These are phyloP conservation scores for Sitophilus oryzae DNA, from an alignment of 1,140 invertebrate genomes.

Conservation along the genomic window DNA sequence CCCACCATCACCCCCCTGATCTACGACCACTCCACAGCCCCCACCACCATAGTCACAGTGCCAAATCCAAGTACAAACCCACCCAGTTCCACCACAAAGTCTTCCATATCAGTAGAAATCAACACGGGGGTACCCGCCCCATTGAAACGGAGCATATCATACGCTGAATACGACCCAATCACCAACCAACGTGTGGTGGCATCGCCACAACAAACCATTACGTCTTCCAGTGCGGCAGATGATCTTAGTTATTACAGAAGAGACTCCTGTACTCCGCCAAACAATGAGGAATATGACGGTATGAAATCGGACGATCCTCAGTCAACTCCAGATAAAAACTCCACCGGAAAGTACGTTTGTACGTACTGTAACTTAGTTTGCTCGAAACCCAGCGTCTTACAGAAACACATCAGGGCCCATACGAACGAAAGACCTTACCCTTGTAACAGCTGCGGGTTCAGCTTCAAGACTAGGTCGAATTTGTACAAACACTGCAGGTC, in stretches of 20 bases:
- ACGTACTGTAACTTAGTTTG: constrained; percentile 81
- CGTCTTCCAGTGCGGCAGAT: constrained; percentile 35
- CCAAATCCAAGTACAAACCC: constrained; percentile 37
- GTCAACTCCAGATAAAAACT: constrained; percentile 23
- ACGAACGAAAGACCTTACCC: constrained; percentile 91
- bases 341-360: constrained; percentile 65
- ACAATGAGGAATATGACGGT: constrained; percentile 12
- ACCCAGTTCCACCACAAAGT: constrained; percentile 27
- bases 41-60: constrained; percentile 30
- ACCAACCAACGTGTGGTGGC: not conserved
- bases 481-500: constrained; percentile 84
- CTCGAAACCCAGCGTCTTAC: constrained; percentile 88
- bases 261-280: not conserved
- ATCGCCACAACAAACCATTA: not conserved
- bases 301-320: constrained; percentile 24
- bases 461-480: constrained; percentile 92
- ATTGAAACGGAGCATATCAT: constrained; percentile 40
- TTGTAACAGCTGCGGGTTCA: constrained; percentile 80
- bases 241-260: constrained; percentile 8
- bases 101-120: constrained; percentile 42
- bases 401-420: constrained; percentile 89
- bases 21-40: not conserved
- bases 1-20: not conserved
- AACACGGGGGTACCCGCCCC: constrained; percentile 31
- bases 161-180: constrained; percentile 2